Evolutionary conservation across 1,140 invertebrate genomes (phyloP).

Genomic region (Heterodera schachtii): DNA sequence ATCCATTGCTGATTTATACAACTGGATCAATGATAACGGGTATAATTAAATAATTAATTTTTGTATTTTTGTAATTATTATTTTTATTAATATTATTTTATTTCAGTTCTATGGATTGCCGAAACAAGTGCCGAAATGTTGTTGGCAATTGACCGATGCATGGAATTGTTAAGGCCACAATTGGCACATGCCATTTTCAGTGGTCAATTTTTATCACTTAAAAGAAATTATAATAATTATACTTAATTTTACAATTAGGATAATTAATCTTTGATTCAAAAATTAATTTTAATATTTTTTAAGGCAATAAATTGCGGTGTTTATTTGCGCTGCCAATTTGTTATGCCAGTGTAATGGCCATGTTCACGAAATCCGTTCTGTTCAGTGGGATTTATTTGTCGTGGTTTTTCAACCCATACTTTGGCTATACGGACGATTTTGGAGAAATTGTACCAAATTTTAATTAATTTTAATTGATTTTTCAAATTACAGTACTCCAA

Average conservation of each 20-base stretch:
- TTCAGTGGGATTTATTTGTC: conserved; percentile 32
- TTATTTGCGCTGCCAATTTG: neutral
- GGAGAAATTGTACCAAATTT: neutral
- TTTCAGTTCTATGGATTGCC: conserved; percentile 24
- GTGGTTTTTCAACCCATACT: conserved; percentile 35
- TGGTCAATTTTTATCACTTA: too few species aligned
- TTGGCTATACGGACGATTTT: conserved; percentile 27
- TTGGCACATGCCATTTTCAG: conserved; percentile 18
- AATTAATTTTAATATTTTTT: too few species aligned
- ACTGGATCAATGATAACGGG: conserved; percentile 14
- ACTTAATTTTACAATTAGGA: too few species aligned
- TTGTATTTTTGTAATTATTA: too few species aligned
- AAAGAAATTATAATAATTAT: too few species aligned
- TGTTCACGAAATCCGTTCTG: conserved; percentile 17
- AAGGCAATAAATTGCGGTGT: conserved; percentile 4
- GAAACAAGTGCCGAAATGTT: conserved; percentile 15
- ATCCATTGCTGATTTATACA: conserved; percentile 33
- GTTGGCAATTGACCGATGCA: conserved; percentile 20
- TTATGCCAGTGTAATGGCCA: neutral
- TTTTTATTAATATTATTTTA: too few species aligned
- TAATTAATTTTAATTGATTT: too few species aligned
- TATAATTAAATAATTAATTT: neutral
- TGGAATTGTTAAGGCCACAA: conserved; percentile 25
- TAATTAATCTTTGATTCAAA: too few species aligned
- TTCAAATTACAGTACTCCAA: conserved; percentile 14